Evolutionary conservation across 2,888 invertebrate genomes (phyloP).

Genomic region (Scaptomyza reducta): DNA sequence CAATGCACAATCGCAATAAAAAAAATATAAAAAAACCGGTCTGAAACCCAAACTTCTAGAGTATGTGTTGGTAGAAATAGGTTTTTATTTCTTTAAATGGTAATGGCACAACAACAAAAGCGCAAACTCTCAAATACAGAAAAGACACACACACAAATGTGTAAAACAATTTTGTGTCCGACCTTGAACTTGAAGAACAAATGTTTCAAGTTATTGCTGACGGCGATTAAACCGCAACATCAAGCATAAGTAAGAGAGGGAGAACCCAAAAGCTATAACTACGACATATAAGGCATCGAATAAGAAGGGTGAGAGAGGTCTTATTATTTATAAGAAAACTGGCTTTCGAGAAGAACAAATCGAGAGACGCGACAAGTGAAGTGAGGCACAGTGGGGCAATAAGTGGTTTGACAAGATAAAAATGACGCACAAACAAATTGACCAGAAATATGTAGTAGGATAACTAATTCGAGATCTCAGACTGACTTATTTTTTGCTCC

Average conservation of each 20-base stretch:
- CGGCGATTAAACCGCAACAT: conserved; percentile 47
- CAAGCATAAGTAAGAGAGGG: conserved; percentile 18
- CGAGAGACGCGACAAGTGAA: not conserved
- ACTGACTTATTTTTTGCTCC: not conserved
- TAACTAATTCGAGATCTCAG: conserved; percentile 19
- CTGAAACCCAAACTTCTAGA: not conserved
- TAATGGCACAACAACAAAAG: conserved; percentile 27
- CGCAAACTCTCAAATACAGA: conserved; percentile 19
- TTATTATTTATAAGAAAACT: conserved; percentile 44
- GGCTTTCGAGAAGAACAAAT: conserved; percentile 14
- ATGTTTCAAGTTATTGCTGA: conserved; percentile 41
- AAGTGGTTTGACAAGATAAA: conserved; percentile 47
- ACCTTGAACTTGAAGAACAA: conserved; percentile 74
- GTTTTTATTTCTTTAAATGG: conserved; percentile 3
- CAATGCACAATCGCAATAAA: conserved; percentile 22
- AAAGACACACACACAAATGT: conserved; percentile 21
- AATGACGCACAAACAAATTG: conserved; percentile 6
- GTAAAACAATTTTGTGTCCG: conserved; percentile 61
- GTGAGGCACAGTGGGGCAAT: not conserved
- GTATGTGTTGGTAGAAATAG: conserved; percentile 5
- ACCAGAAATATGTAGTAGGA: not conserved
- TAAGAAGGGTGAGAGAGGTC: not conserved
- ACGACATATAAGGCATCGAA: conserved; percentile 7
- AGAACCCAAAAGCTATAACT: conserved; percentile 16
- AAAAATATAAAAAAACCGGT: conserved; percentile 1